Evolutionary conservation across 2,113 vertebrate species (phyloP).

Genomic region (Chinchilla lanigera): DNA sequence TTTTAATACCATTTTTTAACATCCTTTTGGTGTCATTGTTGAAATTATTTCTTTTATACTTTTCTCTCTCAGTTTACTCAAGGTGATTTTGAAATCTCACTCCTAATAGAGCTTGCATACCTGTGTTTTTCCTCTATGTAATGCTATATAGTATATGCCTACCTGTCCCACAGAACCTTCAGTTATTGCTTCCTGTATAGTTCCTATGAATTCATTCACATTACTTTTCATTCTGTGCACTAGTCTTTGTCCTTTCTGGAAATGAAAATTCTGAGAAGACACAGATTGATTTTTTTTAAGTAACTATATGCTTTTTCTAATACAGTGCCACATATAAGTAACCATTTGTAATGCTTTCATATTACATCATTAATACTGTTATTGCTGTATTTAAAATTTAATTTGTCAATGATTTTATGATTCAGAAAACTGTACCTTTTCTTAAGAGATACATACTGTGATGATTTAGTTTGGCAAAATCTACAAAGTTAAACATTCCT

Average conservation of each 20-base stretch:
- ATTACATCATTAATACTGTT: background rate
- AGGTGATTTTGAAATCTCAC: constrained; percentile 26
- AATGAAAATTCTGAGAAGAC: background rate
- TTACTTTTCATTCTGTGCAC: background rate
- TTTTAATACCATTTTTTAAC: background rate
- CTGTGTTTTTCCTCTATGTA: background rate
- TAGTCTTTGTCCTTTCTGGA: constrained; percentile 17
- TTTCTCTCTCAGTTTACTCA: background rate
- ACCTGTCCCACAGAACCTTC: background rate
- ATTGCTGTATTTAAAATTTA: constrained; percentile 31
- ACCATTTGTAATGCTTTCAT: constrained; percentile 32
- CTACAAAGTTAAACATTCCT: constrained; percentile 27
- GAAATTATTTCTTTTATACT: constrained; percentile 15
- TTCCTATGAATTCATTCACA: background rate
- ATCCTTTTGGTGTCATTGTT: constrained; percentile 12
- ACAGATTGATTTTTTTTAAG: constrained; percentile 13
- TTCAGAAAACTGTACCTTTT: constrained; percentile 25
- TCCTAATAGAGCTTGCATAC: background rate
- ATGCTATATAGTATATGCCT: background rate
- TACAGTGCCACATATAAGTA: background rate
- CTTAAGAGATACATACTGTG: constrained; percentile 22
- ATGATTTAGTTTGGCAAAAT: constrained; percentile 39
- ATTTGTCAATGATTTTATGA: constrained; percentile 18
- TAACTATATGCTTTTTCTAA: background rate
- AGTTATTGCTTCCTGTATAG: background rate